Evolutionary conservation across 1,140 invertebrate genomes (phyloP).

Genomic region (Bicyclus anynana): DNA sequence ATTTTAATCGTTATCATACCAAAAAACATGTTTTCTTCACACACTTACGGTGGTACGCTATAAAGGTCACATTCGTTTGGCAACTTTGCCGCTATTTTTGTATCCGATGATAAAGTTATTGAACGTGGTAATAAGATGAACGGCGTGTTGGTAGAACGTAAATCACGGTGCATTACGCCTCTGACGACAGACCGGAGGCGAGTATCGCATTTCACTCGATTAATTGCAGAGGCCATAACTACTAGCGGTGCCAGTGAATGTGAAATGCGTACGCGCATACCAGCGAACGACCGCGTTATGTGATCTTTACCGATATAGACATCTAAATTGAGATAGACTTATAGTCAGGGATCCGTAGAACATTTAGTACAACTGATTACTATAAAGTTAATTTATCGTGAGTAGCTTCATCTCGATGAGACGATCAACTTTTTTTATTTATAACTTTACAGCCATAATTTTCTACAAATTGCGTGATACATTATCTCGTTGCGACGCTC

Average conservation of each 20-base stretch:
- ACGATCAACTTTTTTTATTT: too few species aligned
- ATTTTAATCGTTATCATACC: background rate
- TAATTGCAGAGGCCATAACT: constrained; percentile 48
- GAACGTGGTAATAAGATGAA: constrained; percentile 74
- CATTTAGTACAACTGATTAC: too few species aligned
- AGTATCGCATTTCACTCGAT: constrained; percentile 66
- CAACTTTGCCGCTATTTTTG: constrained; percentile 1
- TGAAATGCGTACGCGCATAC: constrained; percentile 11
- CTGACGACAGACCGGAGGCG: constrained; percentile 53
- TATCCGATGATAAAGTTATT: constrained; percentile 65
- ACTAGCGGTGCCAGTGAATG: background rate
- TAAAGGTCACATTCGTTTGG: background rate
- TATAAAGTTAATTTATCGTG: too few species aligned
- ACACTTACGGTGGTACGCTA: background rate
- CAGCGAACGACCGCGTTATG: background rate
- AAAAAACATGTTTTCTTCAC: background rate
- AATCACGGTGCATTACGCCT: constrained; percentile 70
- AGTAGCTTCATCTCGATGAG: too few species aligned
- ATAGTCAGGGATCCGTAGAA: too few species aligned
- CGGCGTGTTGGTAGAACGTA: constrained; percentile 57
- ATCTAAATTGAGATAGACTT: background rate
- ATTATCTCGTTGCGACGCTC: too few species aligned
- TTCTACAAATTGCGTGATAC: too few species aligned
- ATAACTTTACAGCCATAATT: too few species aligned
- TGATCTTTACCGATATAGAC: background rate